Percentiles rank a stretch among this genome's conserved stretches.
Evolutionary conservation across 2,888 invertebrate species (phyloP).

Genomic region (Trissoscelio sp.): DNA sequence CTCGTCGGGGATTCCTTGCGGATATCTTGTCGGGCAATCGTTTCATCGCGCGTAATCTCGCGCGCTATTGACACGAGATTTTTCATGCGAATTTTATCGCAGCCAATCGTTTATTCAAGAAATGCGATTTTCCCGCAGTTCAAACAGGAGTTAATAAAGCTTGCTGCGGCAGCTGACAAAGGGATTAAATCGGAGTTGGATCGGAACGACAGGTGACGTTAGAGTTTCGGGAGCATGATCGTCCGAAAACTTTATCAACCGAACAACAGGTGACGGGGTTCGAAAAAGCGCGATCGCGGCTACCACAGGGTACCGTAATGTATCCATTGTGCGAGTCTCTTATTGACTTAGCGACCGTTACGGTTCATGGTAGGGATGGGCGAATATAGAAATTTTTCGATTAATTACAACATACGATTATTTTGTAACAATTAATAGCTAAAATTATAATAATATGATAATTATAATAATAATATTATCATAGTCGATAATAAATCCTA

Average conservation of each 20-base stretch:
- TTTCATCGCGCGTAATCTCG: conserved; percentile 20
- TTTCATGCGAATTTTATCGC: conserved; percentile 28
- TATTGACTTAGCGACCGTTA: conserved; percentile 49
- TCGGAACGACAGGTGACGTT: conserved; percentile 36
- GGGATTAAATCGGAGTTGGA: conserved; percentile 20
- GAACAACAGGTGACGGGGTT: conserved; percentile 39
- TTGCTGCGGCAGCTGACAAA: conserved; percentile 22
- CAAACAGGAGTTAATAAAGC: conserved; percentile 17
- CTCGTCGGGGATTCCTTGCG: conserved; percentile 13
- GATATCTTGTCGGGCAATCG: conserved; percentile 22
- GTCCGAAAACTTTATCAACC: conserved; percentile 37
- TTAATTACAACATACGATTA: too few species aligned
- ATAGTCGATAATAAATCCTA: too few species aligned
- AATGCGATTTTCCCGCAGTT: background rate
- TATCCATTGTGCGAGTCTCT: too few species aligned
- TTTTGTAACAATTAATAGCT: too few species aligned
- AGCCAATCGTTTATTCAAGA: conserved; percentile 24
- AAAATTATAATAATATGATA: too few species aligned
- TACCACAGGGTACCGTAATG: too few species aligned
- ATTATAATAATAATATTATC: too few species aligned
- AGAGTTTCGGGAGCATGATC: conserved; percentile 14
- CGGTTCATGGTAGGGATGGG: too few species aligned
- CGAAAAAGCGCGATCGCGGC: conserved; percentile 17
- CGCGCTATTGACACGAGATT: conserved; percentile 21
- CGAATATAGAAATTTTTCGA: too few species aligned